A percentile compares a stretch with the other conserved stretches of the same genome.
These are phyloP conservation scores for Argentina silus DNA, from an alignment of 2,797 vertebrate species.

Conservation along the genomic window DNA sequence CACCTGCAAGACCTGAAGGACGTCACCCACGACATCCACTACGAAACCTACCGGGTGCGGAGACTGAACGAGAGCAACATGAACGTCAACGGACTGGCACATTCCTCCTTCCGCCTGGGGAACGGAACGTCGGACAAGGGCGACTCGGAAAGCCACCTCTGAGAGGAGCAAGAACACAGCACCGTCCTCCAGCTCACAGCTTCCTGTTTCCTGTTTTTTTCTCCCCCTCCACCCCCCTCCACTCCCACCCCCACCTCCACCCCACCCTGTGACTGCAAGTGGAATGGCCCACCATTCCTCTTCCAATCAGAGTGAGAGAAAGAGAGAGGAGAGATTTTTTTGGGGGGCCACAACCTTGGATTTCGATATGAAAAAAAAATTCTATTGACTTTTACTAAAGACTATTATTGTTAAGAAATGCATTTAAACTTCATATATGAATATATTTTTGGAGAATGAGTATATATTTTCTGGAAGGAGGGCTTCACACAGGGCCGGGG, in stretches of 20 bases:
- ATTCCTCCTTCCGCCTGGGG: slow-evolving; percentile 61
- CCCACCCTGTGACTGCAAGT: neutral
- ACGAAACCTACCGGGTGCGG: slow-evolving; percentile 87
- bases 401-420: slow-evolving; percentile 51
- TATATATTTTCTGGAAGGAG: slow-evolving; percentile 21
- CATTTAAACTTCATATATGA: slow-evolving; percentile 58
- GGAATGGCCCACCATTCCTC: neutral
- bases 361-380: slow-evolving; percentile 33
- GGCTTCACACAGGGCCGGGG: neutral
- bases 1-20: slow-evolving; percentile 97
- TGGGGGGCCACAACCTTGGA: slow-evolving; percentile 31
- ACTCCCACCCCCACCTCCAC: slow-evolving; percentile 1
- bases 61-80: slow-evolving; percentile 88
- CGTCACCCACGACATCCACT: slow-evolving; percentile 93
- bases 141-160: slow-evolving; percentile 74
- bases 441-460: slow-evolving; percentile 57
- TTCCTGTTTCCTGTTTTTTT: neutral
- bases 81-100: slow-evolving; percentile 67
- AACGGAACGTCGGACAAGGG: slow-evolving; percentile 62
- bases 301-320: slow-evolving; percentile 17
- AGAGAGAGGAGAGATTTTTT: slow-evolving; percentile 20
- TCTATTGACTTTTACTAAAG: slow-evolving; percentile 53
- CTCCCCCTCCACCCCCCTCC: neutral
- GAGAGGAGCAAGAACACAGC: slow-evolving; percentile 35
- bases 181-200: neutral